phyloP scores from a whole-genome alignment of 2,797 vertebrate genomes.

The Salmo trutta region DNA sequence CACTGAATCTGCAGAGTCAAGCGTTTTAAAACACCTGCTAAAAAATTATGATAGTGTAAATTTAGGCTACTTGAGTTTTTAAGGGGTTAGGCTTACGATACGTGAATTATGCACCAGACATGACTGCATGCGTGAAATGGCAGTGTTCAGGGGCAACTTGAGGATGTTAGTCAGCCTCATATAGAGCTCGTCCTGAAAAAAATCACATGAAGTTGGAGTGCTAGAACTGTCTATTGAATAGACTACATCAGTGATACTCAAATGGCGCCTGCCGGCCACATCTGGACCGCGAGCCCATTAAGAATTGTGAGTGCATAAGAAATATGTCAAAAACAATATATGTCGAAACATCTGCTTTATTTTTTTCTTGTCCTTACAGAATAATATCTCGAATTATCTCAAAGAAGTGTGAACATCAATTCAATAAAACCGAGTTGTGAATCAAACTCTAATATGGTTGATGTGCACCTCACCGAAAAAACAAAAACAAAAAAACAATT shows the following conservation, averaged over 20 bases:
- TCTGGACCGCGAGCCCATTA: not conserved
- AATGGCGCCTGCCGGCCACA: not conserved
- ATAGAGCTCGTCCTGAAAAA: not conserved
- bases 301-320: not conserved
- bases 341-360: slow-evolving; percentile 48
- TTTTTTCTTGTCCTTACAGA: slow-evolving; percentile 53
- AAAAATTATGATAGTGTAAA: not conserved
- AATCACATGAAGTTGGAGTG: not conserved
- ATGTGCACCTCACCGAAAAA: slow-evolving; percentile 10
- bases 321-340: slow-evolving; percentile 29
- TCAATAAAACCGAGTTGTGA: slow-evolving; percentile 31
- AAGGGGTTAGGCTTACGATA: not conserved
- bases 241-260: not conserved
- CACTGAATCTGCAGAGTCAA: not conserved
- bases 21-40: slow-evolving; percentile 6
- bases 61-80: not conserved
- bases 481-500: slow-evolving; percentile 15
- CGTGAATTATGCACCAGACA: not conserved
- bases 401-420: slow-evolving; percentile 50
- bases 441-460: slow-evolving; percentile 19
- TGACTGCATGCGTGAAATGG: not conserved
- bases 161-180: not conserved
- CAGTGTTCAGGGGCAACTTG: not conserved
- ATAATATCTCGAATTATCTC: slow-evolving; percentile 46
- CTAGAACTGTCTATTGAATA: not conserved